Base-by-base conservation (phyloP, 2,113 vertebrate genomes). In the Lepus timidus region DNA sequence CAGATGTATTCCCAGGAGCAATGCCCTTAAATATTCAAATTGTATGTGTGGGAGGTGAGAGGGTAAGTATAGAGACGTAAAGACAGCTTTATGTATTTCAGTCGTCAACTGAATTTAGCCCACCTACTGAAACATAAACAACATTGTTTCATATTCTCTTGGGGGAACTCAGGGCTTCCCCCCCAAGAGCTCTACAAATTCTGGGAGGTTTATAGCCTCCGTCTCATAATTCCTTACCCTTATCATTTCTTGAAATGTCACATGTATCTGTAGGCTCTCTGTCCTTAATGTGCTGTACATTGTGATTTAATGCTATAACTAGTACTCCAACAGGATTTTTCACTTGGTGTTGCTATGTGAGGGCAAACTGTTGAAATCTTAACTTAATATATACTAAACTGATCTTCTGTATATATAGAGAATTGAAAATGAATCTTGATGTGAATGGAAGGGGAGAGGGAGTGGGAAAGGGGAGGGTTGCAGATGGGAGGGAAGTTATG, bases 231-330 rank as follows among this genome's bases (percentile, higher is more conserved):
- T 90, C 78, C 29, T 70, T 64, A 33, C 23, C 20, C 23, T 85
- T 9, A 39, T 79, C 29, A 78, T 91, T 93, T 95, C 51, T n/a
- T 71, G 5, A 51, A 88, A 64, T 82, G 25, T 79, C 73, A 87
- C 3, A 29, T 6, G 25, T 33, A 17, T 76, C 23, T 88, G 36
- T 36, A 36, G 36, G 3, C 36, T 36, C 36, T 36, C 36, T 36
- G 36, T 36, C 36, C 36, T 36, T 36, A 36, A 36, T 36, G 36
- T 36, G 36, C 36, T 36, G 36, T 36, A 36, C 36, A 36, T 36
- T 36, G 36, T 36, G 36, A 36, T 36, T 36, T 36, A 36, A 36
- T 36, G 36, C 36, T 36, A 36, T 36, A 36, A 36, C 36, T 36
- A 36, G 36, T 36, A 36, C 36, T 36, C 36, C 36, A 36, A 36